These are phyloP conservation scores for Paracanthobrama guichenoti DNA, from an alignment of 2,113 vertebrate genomes.

Conservation along the genomic window DNA sequence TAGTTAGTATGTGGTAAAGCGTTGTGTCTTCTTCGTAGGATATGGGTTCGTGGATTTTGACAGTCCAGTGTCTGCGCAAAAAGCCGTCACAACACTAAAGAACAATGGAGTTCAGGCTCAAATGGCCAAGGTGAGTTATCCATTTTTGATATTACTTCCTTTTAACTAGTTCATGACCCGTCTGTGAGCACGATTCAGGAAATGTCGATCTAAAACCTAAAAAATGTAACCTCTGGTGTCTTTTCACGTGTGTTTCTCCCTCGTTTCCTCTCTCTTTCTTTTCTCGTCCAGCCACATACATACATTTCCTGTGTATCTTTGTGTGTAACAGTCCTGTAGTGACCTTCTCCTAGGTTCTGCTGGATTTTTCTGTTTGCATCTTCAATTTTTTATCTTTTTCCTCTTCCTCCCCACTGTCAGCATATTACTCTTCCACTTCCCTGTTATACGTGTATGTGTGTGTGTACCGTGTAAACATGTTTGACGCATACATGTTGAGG, in stretches of 20 bases:
- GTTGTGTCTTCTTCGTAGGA: constrained; percentile 75
- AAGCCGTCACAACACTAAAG: constrained; percentile 96
- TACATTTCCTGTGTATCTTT: background rate
- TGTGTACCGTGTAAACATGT: constrained; percentile 58
- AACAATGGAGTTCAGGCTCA: constrained; percentile 96
- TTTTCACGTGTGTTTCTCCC: constrained; percentile 3
- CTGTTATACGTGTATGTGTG: constrained; percentile 33
- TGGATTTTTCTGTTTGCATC: constrained; percentile 27
- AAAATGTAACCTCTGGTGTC: background rate
- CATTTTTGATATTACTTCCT: constrained; percentile 12
- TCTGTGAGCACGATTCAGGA: background rate
- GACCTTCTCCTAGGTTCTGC: constrained; percentile 48
- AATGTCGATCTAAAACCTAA: background rate
- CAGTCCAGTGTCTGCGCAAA: constrained; percentile 94
- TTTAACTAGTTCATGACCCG: background rate
- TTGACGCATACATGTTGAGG: constrained; percentile 18
- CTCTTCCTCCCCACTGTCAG: constrained; percentile 27
- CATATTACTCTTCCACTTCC: constrained; percentile 35
- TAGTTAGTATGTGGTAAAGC: background rate
- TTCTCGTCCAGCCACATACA: constrained; percentile 2
- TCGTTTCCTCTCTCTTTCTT: background rate
- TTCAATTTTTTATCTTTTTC: constrained; percentile 54
- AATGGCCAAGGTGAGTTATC: constrained; percentile 94
- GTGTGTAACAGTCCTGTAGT: constrained; percentile 33
- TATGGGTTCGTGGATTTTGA: constrained; percentile 99